Percentiles rank a stretch among this genome's conserved stretches.
These are phyloP conservation scores for Drosophila punjabiensis DNA, from an alignment of 1,140 invertebrate species.

Conservation along the genomic window DNA sequence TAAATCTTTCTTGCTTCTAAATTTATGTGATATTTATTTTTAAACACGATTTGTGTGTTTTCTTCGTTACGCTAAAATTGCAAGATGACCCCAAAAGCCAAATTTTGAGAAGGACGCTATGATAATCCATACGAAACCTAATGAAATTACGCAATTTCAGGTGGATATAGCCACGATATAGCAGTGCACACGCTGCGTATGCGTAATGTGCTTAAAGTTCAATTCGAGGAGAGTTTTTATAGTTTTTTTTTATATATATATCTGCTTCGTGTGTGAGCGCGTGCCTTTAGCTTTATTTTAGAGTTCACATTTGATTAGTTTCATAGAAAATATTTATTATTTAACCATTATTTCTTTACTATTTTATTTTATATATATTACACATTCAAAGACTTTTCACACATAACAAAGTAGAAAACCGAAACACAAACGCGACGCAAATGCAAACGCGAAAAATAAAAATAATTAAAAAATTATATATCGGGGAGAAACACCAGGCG, in stretches of 20 bases:
- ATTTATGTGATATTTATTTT: constrained; percentile 78
- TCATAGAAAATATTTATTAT: not conserved
- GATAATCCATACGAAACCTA: constrained; percentile 15
- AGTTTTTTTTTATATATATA: not conserved
- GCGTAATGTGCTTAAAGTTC: constrained; percentile 57
- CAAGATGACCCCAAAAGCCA: constrained; percentile 78
- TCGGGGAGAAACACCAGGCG: constrained; percentile 27
- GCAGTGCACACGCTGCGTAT: constrained; percentile 55
- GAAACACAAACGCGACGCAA: constrained; percentile 18
- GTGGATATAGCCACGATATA: constrained; percentile 10
- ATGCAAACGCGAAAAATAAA: constrained; percentile 16
- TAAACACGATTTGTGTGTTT: constrained; percentile 46
- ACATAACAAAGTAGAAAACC: constrained; percentile 2
- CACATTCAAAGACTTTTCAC: constrained; percentile 28
- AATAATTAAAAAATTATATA: constrained; percentile 37
- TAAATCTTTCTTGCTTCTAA: constrained; percentile 67
- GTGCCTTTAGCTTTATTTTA: constrained; percentile 12
- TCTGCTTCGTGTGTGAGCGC: not conserved
- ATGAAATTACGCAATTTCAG: constrained; percentile 68
- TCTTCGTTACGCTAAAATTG: constrained; percentile 64
- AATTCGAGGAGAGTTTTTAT: not conserved
- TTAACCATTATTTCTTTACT: not conserved
- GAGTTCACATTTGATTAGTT: constrained; percentile 6
- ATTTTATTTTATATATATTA: constrained; percentile 11
- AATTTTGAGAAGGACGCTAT: constrained; percentile 25